A percentile compares a stretch with the other conserved stretches of the same genome.
phyloP scores from a whole-genome alignment of 2,113 vertebrate species.

The Leptosomus discolor region DNA sequence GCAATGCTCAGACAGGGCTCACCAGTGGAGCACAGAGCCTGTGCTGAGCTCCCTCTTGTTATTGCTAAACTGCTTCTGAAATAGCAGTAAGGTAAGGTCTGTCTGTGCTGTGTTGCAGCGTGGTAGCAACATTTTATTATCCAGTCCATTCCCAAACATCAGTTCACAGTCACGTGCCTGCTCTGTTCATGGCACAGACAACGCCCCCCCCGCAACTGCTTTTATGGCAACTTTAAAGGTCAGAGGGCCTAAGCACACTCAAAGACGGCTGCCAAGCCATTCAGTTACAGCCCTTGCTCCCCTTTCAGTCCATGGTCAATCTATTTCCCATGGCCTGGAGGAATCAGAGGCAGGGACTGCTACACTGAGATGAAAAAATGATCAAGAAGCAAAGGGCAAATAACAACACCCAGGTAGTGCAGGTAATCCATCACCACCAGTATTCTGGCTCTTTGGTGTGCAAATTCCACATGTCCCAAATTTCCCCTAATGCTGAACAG shows the following conservation, averaged over 20 bases:
- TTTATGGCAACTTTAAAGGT: not conserved
- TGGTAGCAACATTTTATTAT: not conserved
- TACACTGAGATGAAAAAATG: not conserved
- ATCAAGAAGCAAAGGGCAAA: not conserved
- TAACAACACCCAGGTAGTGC: not conserved
- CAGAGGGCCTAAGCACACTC: not conserved
- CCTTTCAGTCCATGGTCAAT: not conserved
- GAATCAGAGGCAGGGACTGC: not conserved
- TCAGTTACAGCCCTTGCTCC: not conserved
- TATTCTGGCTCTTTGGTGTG: not conserved
- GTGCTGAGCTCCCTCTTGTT: not conserved
- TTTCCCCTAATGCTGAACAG: not conserved
- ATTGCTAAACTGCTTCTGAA: not conserved
- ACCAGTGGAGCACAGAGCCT: not conserved
- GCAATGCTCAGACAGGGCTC: not conserved
- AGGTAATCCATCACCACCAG: not conserved
- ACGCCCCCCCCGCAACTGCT: not conserved
- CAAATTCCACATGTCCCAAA: not conserved
- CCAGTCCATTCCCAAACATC: not conserved
- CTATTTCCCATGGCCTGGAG: not conserved
- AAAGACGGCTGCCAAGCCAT: not conserved
- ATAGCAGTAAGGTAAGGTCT: not conserved
- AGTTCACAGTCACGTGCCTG: not conserved
- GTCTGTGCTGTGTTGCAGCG: accelerated
- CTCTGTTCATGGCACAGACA: not conserved